A percentile compares a stretch with the other conserved stretches of the same genome.
Conservation (phyloP, 2,797 vertebrate species). For the Chloroceryle amazona region DNA sequence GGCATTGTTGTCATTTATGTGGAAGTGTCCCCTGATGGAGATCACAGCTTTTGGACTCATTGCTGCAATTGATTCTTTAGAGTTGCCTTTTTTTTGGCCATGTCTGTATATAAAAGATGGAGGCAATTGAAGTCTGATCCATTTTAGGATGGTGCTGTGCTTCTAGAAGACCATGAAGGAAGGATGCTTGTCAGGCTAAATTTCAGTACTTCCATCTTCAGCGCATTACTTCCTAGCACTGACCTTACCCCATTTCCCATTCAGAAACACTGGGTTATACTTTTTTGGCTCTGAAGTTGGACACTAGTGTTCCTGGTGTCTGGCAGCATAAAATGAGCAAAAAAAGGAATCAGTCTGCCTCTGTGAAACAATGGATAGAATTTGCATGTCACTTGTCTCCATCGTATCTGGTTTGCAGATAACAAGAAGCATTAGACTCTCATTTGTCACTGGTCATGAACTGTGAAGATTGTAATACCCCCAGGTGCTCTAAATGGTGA, state of each 20-base stretch:
- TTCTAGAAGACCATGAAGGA: conserved; percentile 28
- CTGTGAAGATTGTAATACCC: background rate
- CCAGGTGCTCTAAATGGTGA: conserved; percentile 42
- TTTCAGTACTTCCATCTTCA: conserved; percentile 40
- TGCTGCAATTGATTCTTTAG: background rate
- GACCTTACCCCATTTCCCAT: conserved; percentile 48
- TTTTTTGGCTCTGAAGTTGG: conserved; percentile 71
- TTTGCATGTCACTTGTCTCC: conserved; percentile 58
- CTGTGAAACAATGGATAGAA: conserved; percentile 22
- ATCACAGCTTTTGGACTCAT: conserved; percentile 16
- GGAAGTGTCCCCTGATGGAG: background rate
- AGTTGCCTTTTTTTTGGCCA: conserved; percentile 1
- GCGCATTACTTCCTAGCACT: conserved; percentile 53
- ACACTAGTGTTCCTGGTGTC: conserved; percentile 32
- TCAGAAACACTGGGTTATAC: conserved; percentile 7
- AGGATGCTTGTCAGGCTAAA: background rate
- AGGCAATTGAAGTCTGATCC: background rate
- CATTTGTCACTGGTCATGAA: conserved; percentile 54
- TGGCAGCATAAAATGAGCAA: conserved; percentile 29
- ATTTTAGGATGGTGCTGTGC: conserved; percentile 11
- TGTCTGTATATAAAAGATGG: conserved; percentile 5
- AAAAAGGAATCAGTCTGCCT: conserved; percentile 57
- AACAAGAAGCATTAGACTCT: conserved; percentile 51
- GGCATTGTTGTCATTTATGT: background rate
- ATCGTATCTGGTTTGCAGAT: conserved; percentile 51